Base-by-base conservation (phyloP, 2,888 invertebrate species). In the Leptopterna dolabrata region DNA sequence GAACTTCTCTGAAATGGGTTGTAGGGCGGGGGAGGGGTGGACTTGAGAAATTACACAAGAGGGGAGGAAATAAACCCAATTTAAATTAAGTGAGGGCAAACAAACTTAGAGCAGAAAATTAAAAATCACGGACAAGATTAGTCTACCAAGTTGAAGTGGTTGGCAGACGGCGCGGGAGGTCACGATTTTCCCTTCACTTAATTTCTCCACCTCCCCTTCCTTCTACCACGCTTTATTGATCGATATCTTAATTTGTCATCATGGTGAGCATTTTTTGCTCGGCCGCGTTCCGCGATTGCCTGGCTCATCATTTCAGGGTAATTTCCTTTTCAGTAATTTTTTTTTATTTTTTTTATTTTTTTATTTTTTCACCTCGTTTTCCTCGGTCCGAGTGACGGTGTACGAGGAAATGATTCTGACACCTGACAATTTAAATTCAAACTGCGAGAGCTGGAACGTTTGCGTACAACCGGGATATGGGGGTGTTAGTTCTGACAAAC, bases 21-120 rank as follows among this genome's bases (percentile, higher is more conserved):
- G 36, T 2, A 36, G 7, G 36, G 36, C 2, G 7, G 2, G 36
- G 2, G 4, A 2, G 36, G 73, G 36, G 3, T 3, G 41, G 6
- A 36, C 73, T 30, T 36, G 73, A 36, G 36, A 73, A 73, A 73
- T 73, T 73, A 41, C 36, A 73, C 73, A 73, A 6, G 73, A 19
- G 1, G 73, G 19, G 73, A 29, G 36, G 36, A 36, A 73, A 73
- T n/a, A n/a, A 73, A 36, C 73, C 73, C 30, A 73, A 36, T 73
- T 73, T 36, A 73, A 73, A 36, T 73, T 36, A 73, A 41, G n/a
- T 16, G 73, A 36, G 73, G 36, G 73, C 73, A 73, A 73, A 73
- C 73, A 73, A 36, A 73, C 73, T 73, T 73, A 36, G 73, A 41
- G 41, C 73, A 73, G 73, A 73, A 73, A 73, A 73, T 73, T 73